Evolutionary conservation across 2,113 vertebrate genomes (phyloP), one percentile per base, ranked within the genome.

Genomic region (Tragulus kanchil): DNA sequence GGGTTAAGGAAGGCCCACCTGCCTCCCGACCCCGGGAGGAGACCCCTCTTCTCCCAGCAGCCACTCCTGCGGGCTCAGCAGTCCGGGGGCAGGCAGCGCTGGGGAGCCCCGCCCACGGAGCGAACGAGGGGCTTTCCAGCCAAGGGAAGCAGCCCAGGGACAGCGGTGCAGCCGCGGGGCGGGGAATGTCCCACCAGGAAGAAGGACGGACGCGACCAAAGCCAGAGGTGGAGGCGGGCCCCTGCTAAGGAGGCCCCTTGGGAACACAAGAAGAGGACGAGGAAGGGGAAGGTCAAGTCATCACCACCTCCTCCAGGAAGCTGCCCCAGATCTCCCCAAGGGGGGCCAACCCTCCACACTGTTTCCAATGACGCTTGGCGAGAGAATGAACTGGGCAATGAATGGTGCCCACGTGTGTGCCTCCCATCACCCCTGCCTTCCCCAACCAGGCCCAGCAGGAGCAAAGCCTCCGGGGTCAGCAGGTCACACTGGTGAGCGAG

Each of bases 261-360:
- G n/a, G 36, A 42, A 45, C 28, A 5, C 50, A 52, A 85, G 67
- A 26, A 78, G 58, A 58, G 23, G 48, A 61, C 54, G 14, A 36
- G 4, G 48, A 26, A 14, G 16, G 8, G 16, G 15, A 52, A 62
- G 10, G 15, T 28, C n/a, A 3, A 5, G 61, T 6, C 1, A 11
- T 28, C 5, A 3, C 26, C 67, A 4, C 67, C 88, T 85, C 83
- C 82, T 93, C 90, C 96, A 82, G 69, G 90, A 89, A 94, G 95
- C 79, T 11, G 28, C 64, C n/a, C 73, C 3, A 8, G 58, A 14
- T 54, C 19, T 61, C 50, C 59, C n/a, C 69, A 58, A 0, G 1
- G n/a, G n/a, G 23, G 21, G 58, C 14, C 2, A 0, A 5, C 26
- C 65, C 50, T 23, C 42, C 17, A 26, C 16, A 5, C 36, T 4